These are phyloP conservation scores for Caenorhabditis virilis DNA, from an alignment of 2,888 invertebrate species.

Conservation along the genomic window DNA sequence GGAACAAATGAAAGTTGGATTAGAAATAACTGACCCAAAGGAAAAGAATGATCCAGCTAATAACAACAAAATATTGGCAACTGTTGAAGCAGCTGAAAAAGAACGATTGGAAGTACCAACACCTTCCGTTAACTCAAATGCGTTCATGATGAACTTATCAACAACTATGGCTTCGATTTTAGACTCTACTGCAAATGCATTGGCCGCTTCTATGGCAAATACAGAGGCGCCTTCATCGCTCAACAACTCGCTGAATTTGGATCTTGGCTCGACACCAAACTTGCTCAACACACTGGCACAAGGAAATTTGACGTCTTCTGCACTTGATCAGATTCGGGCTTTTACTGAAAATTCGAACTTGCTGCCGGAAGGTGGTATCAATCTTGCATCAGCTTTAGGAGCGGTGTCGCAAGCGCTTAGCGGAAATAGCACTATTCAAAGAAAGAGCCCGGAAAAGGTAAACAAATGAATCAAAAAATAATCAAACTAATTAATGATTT, in stretches of 20 bases:
- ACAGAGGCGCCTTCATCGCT: constrained; percentile 11
- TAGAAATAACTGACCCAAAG: constrained; percentile 52
- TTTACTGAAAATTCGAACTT: constrained; percentile 75
- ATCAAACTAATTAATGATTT: no score
- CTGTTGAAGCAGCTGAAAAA: constrained; percentile 6
- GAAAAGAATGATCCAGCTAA: constrained; percentile 5
- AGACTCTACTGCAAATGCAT: constrained; percentile 44
- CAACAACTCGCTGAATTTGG: constrained; percentile 15
- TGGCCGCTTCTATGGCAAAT: constrained; percentile 19
- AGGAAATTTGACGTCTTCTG: constrained; percentile 26
- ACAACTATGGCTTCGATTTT: constrained; percentile 55
- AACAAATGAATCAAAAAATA: background rate
- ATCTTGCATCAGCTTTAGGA: constrained; percentile 38
- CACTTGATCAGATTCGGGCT: constrained; percentile 66
- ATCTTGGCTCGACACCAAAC: constrained; percentile 17
- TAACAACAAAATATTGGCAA: constrained; percentile 5
- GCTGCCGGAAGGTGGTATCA: constrained; percentile 34
- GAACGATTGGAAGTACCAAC: constrained; percentile 2
- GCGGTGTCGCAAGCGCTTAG: constrained; percentile 35
- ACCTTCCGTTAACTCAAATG: constrained; percentile 11
- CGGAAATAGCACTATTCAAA: no score
- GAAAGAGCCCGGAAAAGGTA: constrained; percentile 69
- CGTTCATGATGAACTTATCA: constrained; percentile 31
- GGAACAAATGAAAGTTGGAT: constrained; percentile 67
- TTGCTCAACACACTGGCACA: constrained; percentile 17